Evolutionary conservation across 2,113 vertebrate genomes (phyloP), one percentile per base, ranked within the genome.

Genomic region (Tauraco erythrolophus): DNA sequence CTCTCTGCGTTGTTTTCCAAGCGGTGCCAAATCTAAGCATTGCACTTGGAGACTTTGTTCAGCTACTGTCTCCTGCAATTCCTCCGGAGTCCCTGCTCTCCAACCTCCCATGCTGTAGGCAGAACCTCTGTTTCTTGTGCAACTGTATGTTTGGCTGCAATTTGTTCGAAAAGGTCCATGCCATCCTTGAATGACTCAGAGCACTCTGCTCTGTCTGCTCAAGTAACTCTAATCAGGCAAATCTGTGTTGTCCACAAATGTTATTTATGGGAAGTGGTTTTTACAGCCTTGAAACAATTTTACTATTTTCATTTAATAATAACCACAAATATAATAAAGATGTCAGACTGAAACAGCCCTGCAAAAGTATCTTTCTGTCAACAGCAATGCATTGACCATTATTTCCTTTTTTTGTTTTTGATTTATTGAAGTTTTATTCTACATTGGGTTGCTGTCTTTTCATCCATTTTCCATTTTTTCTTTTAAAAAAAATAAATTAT

Each of bases 11-110:
- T 80, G 6, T 80, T 93, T 84, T 65, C 54, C 53, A 64, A 76
- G 33, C 58, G 2, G 0, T 72, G 25, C 7, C 0, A 2, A 33
- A 9, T 37, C 30, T 41, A 50, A 77, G 58, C 35, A 5, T 4
- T 9, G 27, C 27, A 14, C 18, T 46, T 39, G 45, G 33, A 70
- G 39, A 19, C 18, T 89, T 69, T 43, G 11, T 84, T 35, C 54
- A 57, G 41, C 16, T n/a, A 0, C 24, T 10, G 4, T 3, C 56
- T 75, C 61, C 39, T 57, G 50, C 65, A 53, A 3, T 9, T 69
- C 31, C 21, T 48, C 10, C 14, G 4, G 57, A 28, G 62, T 14
- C 45, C 18, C n/a, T 24, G 9, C 69, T 74, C 35, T 8, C 51
- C 41, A n/a, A 68, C 31, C n/a, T 50, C 24, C 53, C 2, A 1